Percentiles rank a stretch among this genome's conserved stretches.
phyloP scores from a whole-genome alignment of 2,797 vertebrate genomes.

The Bradypodion pumilum region DNA sequence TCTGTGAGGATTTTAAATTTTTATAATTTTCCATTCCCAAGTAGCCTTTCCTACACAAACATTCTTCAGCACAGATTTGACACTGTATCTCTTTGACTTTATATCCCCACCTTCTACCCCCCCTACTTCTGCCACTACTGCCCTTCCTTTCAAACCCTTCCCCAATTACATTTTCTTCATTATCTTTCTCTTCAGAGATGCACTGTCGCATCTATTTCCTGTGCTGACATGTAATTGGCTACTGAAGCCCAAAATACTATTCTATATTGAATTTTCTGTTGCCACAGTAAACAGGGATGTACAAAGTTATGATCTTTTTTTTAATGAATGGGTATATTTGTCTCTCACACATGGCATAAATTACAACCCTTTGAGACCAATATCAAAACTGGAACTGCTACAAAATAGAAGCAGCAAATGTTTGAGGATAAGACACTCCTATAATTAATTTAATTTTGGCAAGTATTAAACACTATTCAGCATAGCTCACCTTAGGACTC shows the following conservation, averaged over 20 bases:
- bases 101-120: not conserved
- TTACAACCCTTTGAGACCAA: not conserved
- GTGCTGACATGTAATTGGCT: constrained; percentile 5
- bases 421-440: not conserved
- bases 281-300: not conserved
- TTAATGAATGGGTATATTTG: not conserved
- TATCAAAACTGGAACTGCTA: not conserved
- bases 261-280: constrained; percentile 1
- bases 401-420: not conserved
- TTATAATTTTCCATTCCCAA: too few species aligned
- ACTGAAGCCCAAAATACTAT: constrained; percentile 9
- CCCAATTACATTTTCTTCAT: not conserved
- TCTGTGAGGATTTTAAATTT: too few species aligned
- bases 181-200: not conserved
- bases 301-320: not conserved
- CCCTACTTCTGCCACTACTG: not conserved
- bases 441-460: too few species aligned
- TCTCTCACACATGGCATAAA: not conserved
- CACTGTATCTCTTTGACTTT: not conserved
- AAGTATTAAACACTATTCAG: too few species aligned
- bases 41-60: too few species aligned
- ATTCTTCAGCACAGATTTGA: not conserved
- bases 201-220: not conserved
- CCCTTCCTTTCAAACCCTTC: not conserved
- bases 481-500: not conserved